Evolutionary conservation across 2,113 vertebrate species (phyloP), one percentile per base, ranked within the genome.

Genomic region (Gopherus evgoodei): DNA sequence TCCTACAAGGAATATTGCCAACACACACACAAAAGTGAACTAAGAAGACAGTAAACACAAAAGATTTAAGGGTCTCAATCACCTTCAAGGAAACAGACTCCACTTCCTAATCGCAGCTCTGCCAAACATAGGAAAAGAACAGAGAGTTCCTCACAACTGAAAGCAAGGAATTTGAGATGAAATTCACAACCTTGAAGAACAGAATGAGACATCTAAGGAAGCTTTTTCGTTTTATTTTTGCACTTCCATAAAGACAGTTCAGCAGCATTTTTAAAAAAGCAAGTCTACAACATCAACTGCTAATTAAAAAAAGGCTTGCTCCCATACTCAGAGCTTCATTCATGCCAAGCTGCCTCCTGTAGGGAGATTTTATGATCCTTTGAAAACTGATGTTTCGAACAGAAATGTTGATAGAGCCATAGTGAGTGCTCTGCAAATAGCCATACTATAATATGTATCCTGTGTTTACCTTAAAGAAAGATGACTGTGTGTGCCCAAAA

Each of bases 151-250:
- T 94, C 93, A 93, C 88, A 96, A 95, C 87, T 93, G 89, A 94
- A 97, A 97, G 91, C 95, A 95, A 95, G 91, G 86, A 91, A 82
- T 29, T 4, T 88, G 75, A 89, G 79, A 93, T 92, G 96, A 97
- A 97, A 89, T 93, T 83, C 87, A 93, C 92, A 97, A 22, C 96
- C 91, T 97, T 91, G 76, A 83, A 93, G 83, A 92, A 90, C 93
- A 93, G 81, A 86, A 88, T 95, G 88, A n/a, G 21, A 92, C 86
- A 93, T 86, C 72, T 88, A 90, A 54, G 50, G 80, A 3, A 0
- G 49, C 81, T 31, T 25, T 53, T 16, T 91, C 1, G 3, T 93
- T 84, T 93, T 92, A 82, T 27, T 94, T 84, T 93, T 83, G 86
- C 12, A 5, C 4, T 84, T 78, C 49, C 81, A 21, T 65, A 81